These are phyloP conservation scores for Poecilobothrus nobilitatus DNA, from an alignment of 2,888 invertebrate species.

Conservation along the genomic window DNA sequence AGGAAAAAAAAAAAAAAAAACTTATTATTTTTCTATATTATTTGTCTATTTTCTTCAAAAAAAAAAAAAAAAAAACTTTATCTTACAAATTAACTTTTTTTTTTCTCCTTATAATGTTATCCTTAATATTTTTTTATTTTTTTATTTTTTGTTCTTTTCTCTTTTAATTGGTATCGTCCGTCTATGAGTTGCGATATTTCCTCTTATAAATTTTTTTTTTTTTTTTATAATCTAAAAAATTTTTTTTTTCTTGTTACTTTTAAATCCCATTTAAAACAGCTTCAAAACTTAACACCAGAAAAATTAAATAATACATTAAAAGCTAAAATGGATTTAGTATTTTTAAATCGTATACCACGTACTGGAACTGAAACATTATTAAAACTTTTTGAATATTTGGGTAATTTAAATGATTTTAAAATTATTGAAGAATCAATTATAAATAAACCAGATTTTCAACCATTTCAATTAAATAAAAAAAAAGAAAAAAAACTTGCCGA, in stretches of 20 bases:
- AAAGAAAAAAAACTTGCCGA: conserved; percentile 51
- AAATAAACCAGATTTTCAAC: neutral
- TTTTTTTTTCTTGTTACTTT: neutral
- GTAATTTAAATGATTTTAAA: conserved; percentile 30
- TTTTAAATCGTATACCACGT: conserved; percentile 85
- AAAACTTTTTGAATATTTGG: conserved; percentile 66
- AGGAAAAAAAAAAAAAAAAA: too few relatives aligned
- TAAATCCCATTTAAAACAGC: neutral
- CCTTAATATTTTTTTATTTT: too few relatives aligned
- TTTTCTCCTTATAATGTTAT: too few relatives aligned
- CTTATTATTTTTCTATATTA: too few relatives aligned
- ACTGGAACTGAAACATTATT: conserved; percentile 84
- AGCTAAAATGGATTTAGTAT: conserved; percentile 61
- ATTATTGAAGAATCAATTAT: neutral
- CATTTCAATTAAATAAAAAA: conserved; percentile 55
- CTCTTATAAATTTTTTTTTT: neutral
- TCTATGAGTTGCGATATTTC: neutral
- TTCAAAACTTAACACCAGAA: conserved; percentile 45
- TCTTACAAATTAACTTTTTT: too few relatives aligned
- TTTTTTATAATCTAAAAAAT: too few relatives aligned
- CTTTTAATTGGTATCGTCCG: too few relatives aligned
- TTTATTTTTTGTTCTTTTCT: too few relatives aligned
- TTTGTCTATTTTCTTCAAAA: too few relatives aligned
- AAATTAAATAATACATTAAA: conserved; percentile 65
- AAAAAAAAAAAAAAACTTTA: too few relatives aligned